A percentile compares a stretch with the other conserved stretches of the same genome.
Evolutionary conservation across 2,888 invertebrate genomes (phyloP).

Genomic region (Apamea monoglypha): DNA sequence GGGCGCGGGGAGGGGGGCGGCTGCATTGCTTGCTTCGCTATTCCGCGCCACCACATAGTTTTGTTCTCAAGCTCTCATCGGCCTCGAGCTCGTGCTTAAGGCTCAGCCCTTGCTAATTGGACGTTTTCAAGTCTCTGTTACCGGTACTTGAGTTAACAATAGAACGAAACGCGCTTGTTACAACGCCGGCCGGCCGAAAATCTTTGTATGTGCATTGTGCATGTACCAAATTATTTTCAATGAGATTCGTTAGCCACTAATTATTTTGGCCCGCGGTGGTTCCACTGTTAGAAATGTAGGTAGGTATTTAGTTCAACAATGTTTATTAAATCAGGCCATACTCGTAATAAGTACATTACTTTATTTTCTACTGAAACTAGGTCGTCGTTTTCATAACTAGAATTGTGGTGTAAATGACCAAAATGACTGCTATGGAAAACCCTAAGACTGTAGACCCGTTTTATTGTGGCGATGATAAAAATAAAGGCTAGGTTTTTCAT

Average conservation of each 20-base stretch:
- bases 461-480: neutral
- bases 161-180: conserved; percentile 66
- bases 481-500: neutral
- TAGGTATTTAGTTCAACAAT: conserved; percentile 55
- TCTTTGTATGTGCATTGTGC: conserved; percentile 59
- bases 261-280: conserved; percentile 57
- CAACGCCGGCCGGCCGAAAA: conserved; percentile 56
- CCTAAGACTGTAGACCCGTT: neutral
- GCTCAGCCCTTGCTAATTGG: conserved; percentile 82
- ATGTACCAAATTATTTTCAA: conserved; percentile 65
- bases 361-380: conserved; percentile 31
- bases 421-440: conserved; percentile 4
- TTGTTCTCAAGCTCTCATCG: conserved; percentile 86
- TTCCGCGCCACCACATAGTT: conserved; percentile 85
- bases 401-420: conserved; percentile 4
- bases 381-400: conserved; percentile 6
- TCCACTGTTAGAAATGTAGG: conserved; percentile 37
- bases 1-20: conserved; percentile 65
- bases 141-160: conserved; percentile 74
- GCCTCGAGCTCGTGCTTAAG: conserved; percentile 82
- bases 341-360: conserved; percentile 22
- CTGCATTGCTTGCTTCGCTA: conserved; percentile 81
- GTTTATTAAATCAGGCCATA: conserved; percentile 30
- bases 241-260: conserved; percentile 62
- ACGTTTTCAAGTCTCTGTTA: conserved; percentile 78